phyloP scores from a whole-genome alignment of 64 coral and sea anemone genomes.

The Acropora tenuis region DNA sequence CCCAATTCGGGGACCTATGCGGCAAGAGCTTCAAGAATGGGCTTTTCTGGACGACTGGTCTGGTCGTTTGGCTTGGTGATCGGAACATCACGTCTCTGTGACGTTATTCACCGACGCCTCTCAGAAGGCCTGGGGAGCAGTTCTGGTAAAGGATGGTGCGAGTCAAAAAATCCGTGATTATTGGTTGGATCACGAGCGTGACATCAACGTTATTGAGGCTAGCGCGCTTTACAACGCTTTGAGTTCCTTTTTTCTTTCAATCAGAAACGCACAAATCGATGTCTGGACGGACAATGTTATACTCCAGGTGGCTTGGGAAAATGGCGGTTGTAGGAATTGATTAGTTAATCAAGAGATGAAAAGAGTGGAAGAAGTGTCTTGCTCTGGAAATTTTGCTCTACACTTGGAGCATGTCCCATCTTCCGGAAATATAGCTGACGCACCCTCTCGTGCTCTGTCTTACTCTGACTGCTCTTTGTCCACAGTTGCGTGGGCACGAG shows the following conservation, averaged over 20 bases:
- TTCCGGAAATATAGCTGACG: neutral
- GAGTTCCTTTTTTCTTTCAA: slow-evolving; percentile 3
- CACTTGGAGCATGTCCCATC: slow-evolving; percentile 4
- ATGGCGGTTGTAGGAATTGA: slow-evolving; percentile 25
- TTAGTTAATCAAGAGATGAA: neutral
- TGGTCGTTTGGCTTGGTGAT: slow-evolving; percentile 15
- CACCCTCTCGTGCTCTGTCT: neutral
- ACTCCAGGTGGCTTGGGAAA: slow-evolving; percentile 20
- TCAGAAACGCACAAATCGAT: slow-evolving; percentile 19
- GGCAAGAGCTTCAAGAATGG: slow-evolving; percentile 37
- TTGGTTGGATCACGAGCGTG: neutral
- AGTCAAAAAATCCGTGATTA: slow-evolving; percentile 23
- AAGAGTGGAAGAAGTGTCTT: neutral
- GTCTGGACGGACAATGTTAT: slow-evolving; percentile 7
- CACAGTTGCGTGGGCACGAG: neutral
- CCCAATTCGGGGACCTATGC: neutral
- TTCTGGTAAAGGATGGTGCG: neutral
- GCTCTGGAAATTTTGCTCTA: slow-evolving; percentile 1
- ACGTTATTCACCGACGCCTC: slow-evolving; percentile 56
- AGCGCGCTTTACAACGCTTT: neutral
- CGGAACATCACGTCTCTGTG: slow-evolving; percentile 33
- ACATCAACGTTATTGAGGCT: slow-evolving; percentile 24
- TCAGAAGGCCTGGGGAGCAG: slow-evolving; percentile 34
- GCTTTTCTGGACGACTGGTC: slow-evolving; percentile 57
- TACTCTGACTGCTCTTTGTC: slow-evolving; percentile 7